Conservation (phyloP, 2,797 vertebrate genomes). For the Sebastes itinus region DNA sequence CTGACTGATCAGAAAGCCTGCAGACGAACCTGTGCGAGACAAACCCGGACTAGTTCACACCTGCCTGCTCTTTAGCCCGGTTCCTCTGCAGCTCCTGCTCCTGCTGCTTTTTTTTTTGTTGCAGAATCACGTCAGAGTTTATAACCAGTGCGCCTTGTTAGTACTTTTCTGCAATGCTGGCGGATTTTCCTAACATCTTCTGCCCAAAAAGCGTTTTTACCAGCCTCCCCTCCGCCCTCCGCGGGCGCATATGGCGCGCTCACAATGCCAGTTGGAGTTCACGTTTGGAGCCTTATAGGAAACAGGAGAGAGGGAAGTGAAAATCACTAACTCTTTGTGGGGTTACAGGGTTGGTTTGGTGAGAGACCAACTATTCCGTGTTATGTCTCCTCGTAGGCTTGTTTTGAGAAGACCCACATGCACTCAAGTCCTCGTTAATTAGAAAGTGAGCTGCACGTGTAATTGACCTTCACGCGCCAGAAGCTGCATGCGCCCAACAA, state of each 20-base stretch:
- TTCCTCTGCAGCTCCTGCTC: background rate
- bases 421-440: conserved; percentile 53
- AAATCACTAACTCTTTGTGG: conserved; percentile 28
- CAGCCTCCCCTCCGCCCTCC: conserved; percentile 26
- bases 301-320: conserved; percentile 40
- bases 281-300: conserved; percentile 52
- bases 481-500: conserved; percentile 17
- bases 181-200: conserved; percentile 59
- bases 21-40: background rate
- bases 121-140: conserved; percentile 55
- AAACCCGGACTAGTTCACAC: conserved; percentile 35
- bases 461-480: conserved; percentile 51
- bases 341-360: conserved; percentile 57
- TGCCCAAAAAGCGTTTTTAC: conserved; percentile 66
- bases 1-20: conserved; percentile 1
- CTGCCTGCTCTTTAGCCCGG: conserved; percentile 30
- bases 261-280: conserved; percentile 55
- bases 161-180: conserved; percentile 27
- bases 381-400: conserved; percentile 57
- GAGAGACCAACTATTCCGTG: conserved; percentile 59
- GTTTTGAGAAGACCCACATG: conserved; percentile 52
- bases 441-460: conserved; percentile 30
- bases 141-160: conserved; percentile 51
- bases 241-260: conserved; percentile 36
- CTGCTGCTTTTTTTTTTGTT: background rate